Percentiles rank a stretch among this genome's conserved stretches.
phyloP scores from a whole-genome alignment of 2,888 invertebrate genomes.

The Leptothorax acervorum region DNA sequence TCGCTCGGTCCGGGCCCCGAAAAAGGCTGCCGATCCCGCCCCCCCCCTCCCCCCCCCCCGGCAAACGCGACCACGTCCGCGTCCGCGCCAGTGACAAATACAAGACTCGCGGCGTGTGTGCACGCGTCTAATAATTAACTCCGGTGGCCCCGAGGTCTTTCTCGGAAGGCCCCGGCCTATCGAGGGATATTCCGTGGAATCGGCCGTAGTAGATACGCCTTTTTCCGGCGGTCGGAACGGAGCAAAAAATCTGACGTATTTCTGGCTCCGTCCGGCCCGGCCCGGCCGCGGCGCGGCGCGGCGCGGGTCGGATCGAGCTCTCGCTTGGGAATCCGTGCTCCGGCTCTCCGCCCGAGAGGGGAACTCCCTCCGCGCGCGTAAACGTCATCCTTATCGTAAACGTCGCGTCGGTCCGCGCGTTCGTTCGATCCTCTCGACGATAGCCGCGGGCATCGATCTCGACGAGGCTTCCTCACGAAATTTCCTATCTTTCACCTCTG shows the following conservation, averaged over 20 bases:
- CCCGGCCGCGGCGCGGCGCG: neutral
- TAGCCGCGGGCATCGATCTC: constrained; percentile 29
- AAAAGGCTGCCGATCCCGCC: constrained; percentile 38
- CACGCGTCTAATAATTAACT: constrained; percentile 78
- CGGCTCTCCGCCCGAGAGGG: neutral
- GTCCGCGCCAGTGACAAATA: constrained; percentile 79
- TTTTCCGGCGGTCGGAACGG: constrained; percentile 21
- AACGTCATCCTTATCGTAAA: constrained; percentile 31
- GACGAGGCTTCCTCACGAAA: constrained; percentile 30
- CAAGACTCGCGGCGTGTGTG: constrained; percentile 74
- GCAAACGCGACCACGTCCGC: constrained; percentile 22
- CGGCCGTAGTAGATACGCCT: constrained; percentile 51
- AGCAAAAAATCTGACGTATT: constrained; percentile 55
- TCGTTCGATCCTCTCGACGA: constrained; percentile 7
- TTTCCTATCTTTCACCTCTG: neutral
- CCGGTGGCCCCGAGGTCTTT: constrained; percentile 72
- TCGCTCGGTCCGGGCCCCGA: constrained; percentile 48
- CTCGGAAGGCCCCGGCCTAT: constrained; percentile 74
- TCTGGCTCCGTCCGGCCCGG: constrained; percentile 23
- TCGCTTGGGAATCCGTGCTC: constrained; percentile 14
- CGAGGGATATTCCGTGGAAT: constrained; percentile 68
- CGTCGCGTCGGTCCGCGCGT: constrained; percentile 1
- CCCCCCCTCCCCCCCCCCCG: neutral
- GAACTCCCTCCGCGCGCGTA: neutral
- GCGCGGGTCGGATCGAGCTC: neutral